Evolutionary conservation across 2,888 invertebrate genomes (phyloP), one percentile per base, ranked within the genome.

Genomic region (Augochlorella aurata): DNA sequence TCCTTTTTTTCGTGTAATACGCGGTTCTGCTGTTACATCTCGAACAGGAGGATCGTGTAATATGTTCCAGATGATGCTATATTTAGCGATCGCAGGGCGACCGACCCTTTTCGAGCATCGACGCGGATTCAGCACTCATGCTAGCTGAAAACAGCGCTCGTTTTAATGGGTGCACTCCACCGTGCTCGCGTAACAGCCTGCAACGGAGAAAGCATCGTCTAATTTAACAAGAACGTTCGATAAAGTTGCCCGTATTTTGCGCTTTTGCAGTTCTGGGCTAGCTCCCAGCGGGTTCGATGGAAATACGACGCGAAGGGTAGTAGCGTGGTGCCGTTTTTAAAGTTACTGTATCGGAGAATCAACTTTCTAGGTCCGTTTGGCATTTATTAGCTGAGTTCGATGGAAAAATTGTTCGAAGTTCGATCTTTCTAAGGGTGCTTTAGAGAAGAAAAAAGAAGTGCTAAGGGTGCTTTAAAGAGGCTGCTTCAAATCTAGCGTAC

Each of bases 161-260:
- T 68, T 74, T 75, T 75, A 65, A 78, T 74, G 67, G 79, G n/a
- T 68, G 49, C 72, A 58, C 24, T 50, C 61, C 49, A 18, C 21
- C 61, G 65, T 66, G 58, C 70, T 47, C 70, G 47, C 61, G 68
- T 10, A 54, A 74, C 44, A 63, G 47, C 52, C 52, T 9, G 44
- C 38, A 38, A 38, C 18, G 29, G 38, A 63, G 38, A 58, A 24
- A 58, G 58, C 24, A 14, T 8, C 58, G 24, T 16, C 58, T 58
- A 58, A 58, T 58, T 58, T 58, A 58, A 24, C 24, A 58, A 58
- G 58, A 58, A 58, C 58, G 24, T 58, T 58, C 58, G 58, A 58
- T 58, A 24, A 58, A 24, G 58, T 16, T 58, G 24, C 24, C 58
- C 8, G 24, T 38, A 38, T 16, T 24, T 58, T 24, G 24, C 58